phyloP scores from a whole-genome alignment of 2,797 vertebrate genomes.

The Spinus pinus region DNA sequence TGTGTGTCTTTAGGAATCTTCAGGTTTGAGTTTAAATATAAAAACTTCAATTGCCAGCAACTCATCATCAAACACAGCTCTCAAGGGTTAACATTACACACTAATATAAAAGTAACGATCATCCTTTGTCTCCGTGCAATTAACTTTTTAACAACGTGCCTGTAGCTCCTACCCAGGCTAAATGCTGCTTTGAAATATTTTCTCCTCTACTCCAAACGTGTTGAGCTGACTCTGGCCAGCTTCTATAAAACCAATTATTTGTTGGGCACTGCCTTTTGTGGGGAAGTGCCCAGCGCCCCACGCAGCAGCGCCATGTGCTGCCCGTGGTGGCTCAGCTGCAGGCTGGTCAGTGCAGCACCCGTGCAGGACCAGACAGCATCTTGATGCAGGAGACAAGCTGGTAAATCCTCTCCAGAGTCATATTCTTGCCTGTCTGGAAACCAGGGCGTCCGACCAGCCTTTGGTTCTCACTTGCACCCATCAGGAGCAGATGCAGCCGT shows the following conservation, averaged over 20 bases:
- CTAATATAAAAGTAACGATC: constrained; percentile 28
- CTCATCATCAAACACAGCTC: not conserved
- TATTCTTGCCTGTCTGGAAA: not conserved
- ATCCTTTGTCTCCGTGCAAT: constrained; percentile 32
- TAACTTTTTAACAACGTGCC: constrained; percentile 36
- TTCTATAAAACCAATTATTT: constrained; percentile 10
- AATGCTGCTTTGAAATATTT: constrained; percentile 46
- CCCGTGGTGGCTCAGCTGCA: fast-evolving
- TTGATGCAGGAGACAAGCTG: fast-evolving
- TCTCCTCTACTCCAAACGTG: not conserved
- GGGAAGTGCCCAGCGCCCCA: not conserved
- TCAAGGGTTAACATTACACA: constrained; percentile 25
- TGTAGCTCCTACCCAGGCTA: constrained; percentile 1
- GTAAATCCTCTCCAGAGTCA: not conserved
- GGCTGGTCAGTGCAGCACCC: not conserved
- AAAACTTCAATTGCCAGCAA: not conserved
- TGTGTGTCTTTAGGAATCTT: not conserved
- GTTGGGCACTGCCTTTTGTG: not conserved
- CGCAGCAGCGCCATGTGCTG: fast-evolving
- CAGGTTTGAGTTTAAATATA: not conserved
- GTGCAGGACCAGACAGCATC: not conserved
- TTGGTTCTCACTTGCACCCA: not conserved
- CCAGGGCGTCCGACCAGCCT: fast-evolving
- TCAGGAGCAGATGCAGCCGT: not conserved
- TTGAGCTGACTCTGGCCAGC: not conserved